phyloP scores from a whole-genome alignment of 2,797 vertebrate genomes.

The Hydrolagus colliei region DNA sequence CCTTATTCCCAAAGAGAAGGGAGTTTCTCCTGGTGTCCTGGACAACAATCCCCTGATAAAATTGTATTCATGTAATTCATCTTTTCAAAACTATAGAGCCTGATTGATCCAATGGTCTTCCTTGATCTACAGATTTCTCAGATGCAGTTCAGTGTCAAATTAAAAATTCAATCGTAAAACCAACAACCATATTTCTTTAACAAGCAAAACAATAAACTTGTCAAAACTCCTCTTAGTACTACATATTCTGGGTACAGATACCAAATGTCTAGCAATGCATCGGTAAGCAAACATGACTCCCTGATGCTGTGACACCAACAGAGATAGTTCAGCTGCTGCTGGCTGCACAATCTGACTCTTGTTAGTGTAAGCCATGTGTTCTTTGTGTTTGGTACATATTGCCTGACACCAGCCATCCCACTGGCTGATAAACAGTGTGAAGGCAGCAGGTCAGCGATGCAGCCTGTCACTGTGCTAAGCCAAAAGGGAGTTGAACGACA shows the following conservation, averaged over 20 bases:
- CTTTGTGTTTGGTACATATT: constrained; percentile 59
- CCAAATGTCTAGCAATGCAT: constrained; percentile 47
- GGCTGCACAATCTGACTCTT: constrained; percentile 55
- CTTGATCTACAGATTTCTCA: neutral
- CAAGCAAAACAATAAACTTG: constrained; percentile 33
- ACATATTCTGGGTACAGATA: constrained; percentile 46
- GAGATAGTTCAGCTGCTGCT: constrained; percentile 49
- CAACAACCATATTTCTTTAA: neutral
- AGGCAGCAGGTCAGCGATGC: constrained; percentile 51
- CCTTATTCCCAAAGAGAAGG: too few relatives aligned
- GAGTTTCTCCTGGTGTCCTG: too few relatives aligned
- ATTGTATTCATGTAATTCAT: too few relatives aligned
- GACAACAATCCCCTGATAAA: too few relatives aligned
- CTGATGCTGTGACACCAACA: constrained; percentile 50
- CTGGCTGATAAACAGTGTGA: constrained; percentile 40
- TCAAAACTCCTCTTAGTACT: constrained; percentile 43
- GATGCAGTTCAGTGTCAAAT: neutral
- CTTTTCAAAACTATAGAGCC: too few relatives aligned
- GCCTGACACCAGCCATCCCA: constrained; percentile 48
- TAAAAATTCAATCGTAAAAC: neutral
- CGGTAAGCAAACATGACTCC: constrained; percentile 50
- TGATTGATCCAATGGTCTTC: neutral
- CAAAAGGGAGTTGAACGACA: constrained; percentile 41
- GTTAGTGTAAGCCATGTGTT: constrained; percentile 70
- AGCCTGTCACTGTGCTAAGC: constrained; percentile 36